These are phyloP conservation scores for Aurelia sp. DNA, from an alignment of 30 jellyfish, hydroid and myxozoan genomes.

Conservation along the genomic window DNA sequence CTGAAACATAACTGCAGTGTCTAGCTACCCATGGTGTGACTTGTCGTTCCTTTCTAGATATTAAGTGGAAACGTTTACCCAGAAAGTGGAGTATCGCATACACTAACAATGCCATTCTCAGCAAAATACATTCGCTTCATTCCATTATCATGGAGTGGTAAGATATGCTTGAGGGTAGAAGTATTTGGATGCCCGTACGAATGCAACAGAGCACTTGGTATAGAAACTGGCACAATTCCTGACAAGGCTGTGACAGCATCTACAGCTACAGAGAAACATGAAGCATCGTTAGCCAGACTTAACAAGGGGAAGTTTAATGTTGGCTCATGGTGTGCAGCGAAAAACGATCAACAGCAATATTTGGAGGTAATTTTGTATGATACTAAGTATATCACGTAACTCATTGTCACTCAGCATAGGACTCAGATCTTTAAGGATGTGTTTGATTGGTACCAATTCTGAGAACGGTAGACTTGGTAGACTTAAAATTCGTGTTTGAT, in stretches of 20 bases:
- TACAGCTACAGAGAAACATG: constrained; percentile 42
- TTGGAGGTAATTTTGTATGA: constrained; percentile 53
- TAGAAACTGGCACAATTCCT: constrained; percentile 43
- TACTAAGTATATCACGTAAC: too few relatives aligned
- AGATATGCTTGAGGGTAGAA: constrained; percentile 87
- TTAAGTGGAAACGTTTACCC: constrained; percentile 58
- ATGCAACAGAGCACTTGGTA: constrained; percentile 79
- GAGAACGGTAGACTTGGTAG: too few relatives aligned
- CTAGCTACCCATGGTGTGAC: neutral
- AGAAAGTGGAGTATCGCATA: constrained; percentile 53
- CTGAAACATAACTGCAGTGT: too few relatives aligned
- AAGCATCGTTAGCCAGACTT: constrained; percentile 73
- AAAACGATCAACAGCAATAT: constrained; percentile 68
- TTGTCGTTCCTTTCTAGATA: constrained; percentile 29
- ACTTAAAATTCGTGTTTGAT: too few relatives aligned
- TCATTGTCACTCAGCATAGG: too few relatives aligned
- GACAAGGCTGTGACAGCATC: constrained; percentile 83
- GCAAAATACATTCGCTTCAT: constrained; percentile 78
- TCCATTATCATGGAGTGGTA: constrained; percentile 64
- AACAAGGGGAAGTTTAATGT: constrained; percentile 67
- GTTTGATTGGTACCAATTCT: too few relatives aligned
- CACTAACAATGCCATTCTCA: constrained; percentile 58
- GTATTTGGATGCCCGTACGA: constrained; percentile 91
- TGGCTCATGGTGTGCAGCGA: constrained; percentile 90
- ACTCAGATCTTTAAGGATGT: too few relatives aligned